Evolutionary conservation across 2,888 invertebrate genomes (phyloP).

Genomic region (Sympetrum striolatum): DNA sequence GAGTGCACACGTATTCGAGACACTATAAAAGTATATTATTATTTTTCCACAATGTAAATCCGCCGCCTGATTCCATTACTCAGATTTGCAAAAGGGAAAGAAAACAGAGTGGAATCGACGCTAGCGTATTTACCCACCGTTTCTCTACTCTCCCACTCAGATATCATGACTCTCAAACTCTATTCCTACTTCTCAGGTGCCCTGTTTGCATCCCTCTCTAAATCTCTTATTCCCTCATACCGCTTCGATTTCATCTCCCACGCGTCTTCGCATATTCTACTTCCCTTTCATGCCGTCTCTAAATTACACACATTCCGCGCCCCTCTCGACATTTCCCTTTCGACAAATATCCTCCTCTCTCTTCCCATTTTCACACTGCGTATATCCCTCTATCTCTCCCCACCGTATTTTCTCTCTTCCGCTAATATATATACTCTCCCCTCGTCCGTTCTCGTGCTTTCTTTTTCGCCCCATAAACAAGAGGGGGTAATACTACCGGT

Average conservation of each 20-base stretch:
- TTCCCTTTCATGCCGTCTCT: not conserved
- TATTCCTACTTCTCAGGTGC: not conserved
- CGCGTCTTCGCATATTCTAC: not conserved
- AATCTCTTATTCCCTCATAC: not conserved
- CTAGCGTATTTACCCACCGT: not conserved
- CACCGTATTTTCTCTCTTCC: no score
- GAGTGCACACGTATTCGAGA: no score
- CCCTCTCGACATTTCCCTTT: no score
- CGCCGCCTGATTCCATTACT: no score
- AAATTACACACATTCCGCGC: no score
- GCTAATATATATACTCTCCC: not conserved
- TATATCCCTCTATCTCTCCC: not conserved
- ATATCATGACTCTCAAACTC: not conserved
- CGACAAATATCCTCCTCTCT: no score
- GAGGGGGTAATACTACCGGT: not conserved
- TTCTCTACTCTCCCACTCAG: not conserved
- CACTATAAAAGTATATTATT: no score
- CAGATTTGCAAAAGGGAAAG: no score
- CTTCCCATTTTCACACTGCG: no score
- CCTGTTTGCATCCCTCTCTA: not conserved
- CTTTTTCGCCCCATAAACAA: not conserved
- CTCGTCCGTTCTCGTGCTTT: not conserved
- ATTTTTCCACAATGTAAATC: no score
- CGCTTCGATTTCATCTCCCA: not conserved
- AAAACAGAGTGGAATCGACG: no score